phyloP scores from a whole-genome alignment of 2,888 invertebrate species.

The Polylopha cassiicola region DNA sequence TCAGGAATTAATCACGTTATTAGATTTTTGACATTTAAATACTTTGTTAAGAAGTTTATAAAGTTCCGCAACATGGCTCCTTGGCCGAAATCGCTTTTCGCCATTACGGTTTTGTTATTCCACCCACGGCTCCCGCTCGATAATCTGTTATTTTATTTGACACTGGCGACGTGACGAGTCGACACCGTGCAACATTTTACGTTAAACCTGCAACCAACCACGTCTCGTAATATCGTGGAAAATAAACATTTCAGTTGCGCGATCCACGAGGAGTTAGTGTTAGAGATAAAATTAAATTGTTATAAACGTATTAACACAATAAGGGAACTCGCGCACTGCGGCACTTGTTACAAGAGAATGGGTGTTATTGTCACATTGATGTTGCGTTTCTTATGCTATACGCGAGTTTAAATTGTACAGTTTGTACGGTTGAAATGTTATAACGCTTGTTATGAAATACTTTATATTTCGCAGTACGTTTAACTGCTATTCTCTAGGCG shows the following conservation, averaged over 20 bases:
- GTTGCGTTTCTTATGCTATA: too few species aligned
- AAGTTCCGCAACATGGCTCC: constrained; percentile 39
- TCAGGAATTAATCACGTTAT: constrained; percentile 14
- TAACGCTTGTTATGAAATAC: too few species aligned
- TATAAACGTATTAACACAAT: neutral
- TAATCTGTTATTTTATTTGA: constrained; percentile 61
- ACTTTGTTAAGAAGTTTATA: constrained; percentile 39
- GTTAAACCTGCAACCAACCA: constrained; percentile 23
- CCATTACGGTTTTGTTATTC: constrained; percentile 46
- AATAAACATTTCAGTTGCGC: constrained; percentile 13
- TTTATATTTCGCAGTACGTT: too few species aligned
- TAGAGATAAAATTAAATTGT: constrained; percentile 2
- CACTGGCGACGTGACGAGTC: constrained; percentile 42
- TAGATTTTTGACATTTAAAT: constrained; percentile 35
- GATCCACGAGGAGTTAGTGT: constrained; percentile 4
- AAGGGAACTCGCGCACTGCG: too few species aligned
- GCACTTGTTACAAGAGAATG: too few species aligned
- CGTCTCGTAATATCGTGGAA: constrained; percentile 12
- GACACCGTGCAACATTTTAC: constrained; percentile 44
- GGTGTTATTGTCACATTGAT: too few species aligned
- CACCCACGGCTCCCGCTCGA: constrained; percentile 43
- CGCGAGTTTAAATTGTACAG: too few species aligned
- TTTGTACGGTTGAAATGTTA: too few species aligned
- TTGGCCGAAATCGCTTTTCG: constrained; percentile 40
- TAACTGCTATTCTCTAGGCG: too few species aligned